phyloP scores from a whole-genome alignment of 2,113 vertebrate species.

The Scomber japonicus region DNA sequence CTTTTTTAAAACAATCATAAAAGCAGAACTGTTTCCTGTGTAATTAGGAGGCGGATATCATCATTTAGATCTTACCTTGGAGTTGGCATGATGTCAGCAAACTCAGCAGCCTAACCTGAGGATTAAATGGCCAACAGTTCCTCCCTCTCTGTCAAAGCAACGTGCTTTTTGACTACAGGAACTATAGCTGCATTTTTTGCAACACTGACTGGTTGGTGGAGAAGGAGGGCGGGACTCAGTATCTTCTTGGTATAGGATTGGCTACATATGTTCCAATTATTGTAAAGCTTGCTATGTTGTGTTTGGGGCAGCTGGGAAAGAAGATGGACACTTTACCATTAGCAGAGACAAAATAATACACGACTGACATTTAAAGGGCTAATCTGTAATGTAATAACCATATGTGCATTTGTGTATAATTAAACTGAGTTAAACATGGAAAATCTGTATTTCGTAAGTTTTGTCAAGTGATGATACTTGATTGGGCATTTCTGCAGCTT shows the following conservation, averaged over 20 bases:
- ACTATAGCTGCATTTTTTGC: conserved; percentile 28
- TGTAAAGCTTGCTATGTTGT: conserved; percentile 19
- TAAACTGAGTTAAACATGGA: too few relatives aligned
- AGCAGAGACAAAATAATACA: too few relatives aligned
- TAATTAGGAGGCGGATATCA: not conserved
- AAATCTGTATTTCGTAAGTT: too few relatives aligned
- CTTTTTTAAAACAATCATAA: not conserved
- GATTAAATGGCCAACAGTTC: conserved; percentile 47
- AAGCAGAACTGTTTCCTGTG: not conserved
- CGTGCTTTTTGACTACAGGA: conserved; percentile 74
- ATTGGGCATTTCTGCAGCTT: too few relatives aligned
- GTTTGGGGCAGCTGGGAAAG: conserved; percentile 35
- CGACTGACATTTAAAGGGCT: too few relatives aligned
- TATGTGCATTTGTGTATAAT: too few relatives aligned
- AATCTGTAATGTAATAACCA: too few relatives aligned
- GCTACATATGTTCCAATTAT: conserved; percentile 45
- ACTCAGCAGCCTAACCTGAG: conserved; percentile 22
- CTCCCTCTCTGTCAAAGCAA: conserved; percentile 57
- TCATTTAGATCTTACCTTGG: conserved; percentile 75
- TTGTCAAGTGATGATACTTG: too few relatives aligned
- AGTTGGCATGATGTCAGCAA: conserved; percentile 78
- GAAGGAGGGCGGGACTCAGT: conserved; percentile 48
- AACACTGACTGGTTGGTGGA: conserved; percentile 58
- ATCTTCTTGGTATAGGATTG: conserved; percentile 51
- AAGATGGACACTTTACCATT: not conserved